A percentile compares a stretch with the other conserved stretches of the same genome.
Conservation (phyloP, 2,888 invertebrate species). For the Cyclophora albipunctata region DNA sequence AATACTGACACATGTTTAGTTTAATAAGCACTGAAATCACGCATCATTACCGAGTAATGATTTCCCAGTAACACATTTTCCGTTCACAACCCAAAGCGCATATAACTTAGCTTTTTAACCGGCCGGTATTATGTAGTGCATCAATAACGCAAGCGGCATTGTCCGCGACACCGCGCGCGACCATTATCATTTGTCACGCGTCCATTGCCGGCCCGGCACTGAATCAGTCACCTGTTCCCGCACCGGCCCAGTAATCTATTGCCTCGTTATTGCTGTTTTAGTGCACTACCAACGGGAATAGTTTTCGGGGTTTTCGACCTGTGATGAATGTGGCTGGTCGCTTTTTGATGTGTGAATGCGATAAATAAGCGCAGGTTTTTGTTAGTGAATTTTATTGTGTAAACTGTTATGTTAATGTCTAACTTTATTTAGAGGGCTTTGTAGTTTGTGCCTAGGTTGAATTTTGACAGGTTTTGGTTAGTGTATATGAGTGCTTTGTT, state of each 20-base stretch:
- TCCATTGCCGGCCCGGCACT: constrained; percentile 32
- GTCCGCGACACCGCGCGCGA: constrained; percentile 20
- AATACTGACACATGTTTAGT: too few species aligned
- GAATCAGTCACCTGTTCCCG: constrained; percentile 22
- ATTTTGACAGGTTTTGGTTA: too few species aligned
- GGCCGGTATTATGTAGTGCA: constrained; percentile 4
- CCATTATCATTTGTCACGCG: constrained; percentile 49
- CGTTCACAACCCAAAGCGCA: too few species aligned
- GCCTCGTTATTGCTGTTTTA: constrained; percentile 38
- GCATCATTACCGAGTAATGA: too few species aligned
- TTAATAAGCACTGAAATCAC: too few species aligned
- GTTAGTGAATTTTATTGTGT: too few species aligned
- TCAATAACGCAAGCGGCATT: constrained; percentile 13
- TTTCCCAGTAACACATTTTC: too few species aligned
- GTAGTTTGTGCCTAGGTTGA: too few species aligned
- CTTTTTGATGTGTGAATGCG: background rate
- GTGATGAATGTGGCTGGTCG: constrained; percentile 14
- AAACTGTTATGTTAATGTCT: too few species aligned
- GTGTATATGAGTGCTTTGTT: background rate
- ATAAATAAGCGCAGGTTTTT: too few species aligned
- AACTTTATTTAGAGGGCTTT: too few species aligned
- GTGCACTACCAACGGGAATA: constrained; percentile 21
- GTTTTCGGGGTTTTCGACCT: constrained; percentile 22
- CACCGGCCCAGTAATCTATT: constrained; percentile 29
- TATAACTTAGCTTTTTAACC: too few species aligned